A percentile compares a stretch with the other conserved stretches of the same genome.
Evolutionary conservation across 2,113 vertebrate species (phyloP).

Genomic region (Sinocyclocheilus anshuiensis): DNA sequence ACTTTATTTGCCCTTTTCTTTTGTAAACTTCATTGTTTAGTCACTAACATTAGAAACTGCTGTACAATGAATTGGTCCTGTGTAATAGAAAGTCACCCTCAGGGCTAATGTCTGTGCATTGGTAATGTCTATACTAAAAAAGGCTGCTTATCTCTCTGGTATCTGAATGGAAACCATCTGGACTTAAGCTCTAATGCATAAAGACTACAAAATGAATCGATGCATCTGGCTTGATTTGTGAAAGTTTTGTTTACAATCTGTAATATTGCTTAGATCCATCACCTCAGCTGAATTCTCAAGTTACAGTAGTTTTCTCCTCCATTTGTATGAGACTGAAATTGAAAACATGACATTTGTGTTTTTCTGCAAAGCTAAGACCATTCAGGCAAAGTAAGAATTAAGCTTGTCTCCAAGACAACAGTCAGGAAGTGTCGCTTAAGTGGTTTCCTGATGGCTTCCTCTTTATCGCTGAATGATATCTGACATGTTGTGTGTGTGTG

Average conservation of each 20-base stretch:
- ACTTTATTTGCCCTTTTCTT: neutral
- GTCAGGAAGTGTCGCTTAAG: constrained; percentile 80
- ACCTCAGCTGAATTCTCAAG: neutral
- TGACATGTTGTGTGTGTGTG: constrained; percentile 55
- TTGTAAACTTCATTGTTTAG: neutral
- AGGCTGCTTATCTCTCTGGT: constrained; percentile 61
- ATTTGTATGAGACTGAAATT: neutral
- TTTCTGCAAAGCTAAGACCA: constrained; percentile 51
- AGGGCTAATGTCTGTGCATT: constrained; percentile 27
- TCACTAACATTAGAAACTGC: neutral
- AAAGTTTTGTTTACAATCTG: constrained; percentile 66
- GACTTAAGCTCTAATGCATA: constrained; percentile 33
- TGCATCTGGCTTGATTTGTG: constrained; percentile 14
- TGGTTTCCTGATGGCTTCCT: constrained; percentile 80
- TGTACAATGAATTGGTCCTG: neutral
- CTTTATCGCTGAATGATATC: constrained; percentile 81
- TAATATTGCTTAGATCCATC: neutral
- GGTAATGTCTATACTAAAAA: constrained; percentile 50
- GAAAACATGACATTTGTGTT: neutral
- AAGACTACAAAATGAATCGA: constrained; percentile 39
- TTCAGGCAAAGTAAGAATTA: constrained; percentile 65
- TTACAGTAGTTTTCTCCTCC: neutral
- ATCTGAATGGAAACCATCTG: constrained; percentile 69
- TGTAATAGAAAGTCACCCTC: neutral
- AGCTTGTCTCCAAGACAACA: constrained; percentile 73